Conservation (phyloP, 2,797 vertebrate genomes). For the Poeciliopsis paucimaculata region DNA sequence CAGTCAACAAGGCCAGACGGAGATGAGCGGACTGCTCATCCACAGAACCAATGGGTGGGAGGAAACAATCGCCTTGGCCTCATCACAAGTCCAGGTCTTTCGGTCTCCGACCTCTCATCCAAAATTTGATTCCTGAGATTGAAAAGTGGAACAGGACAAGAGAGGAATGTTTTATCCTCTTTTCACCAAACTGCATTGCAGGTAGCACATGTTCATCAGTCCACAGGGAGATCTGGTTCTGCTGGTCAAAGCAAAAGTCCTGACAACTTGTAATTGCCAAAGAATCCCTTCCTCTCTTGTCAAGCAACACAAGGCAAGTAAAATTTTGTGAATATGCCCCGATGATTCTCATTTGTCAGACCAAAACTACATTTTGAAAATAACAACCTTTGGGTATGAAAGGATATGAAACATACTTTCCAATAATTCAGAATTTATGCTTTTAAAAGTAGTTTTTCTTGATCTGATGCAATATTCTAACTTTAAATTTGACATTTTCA, state of each 20-base stretch:
- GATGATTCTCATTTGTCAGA: too few species aligned
- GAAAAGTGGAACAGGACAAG: conserved; percentile 6
- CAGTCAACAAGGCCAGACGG: conserved; percentile 64
- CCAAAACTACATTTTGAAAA: not conserved
- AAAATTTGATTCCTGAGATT: conserved; percentile 47
- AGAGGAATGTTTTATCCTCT: conserved; percentile 8
- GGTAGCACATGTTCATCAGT: not conserved
- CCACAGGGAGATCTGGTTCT: too few species aligned
- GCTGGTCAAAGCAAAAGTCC: not conserved
- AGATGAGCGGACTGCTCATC: conserved; percentile 64
- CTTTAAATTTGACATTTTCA: not conserved
- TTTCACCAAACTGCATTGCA: conserved; percentile 1
- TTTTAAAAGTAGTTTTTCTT: not conserved
- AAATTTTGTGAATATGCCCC: too few species aligned
- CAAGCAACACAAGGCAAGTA: not conserved
- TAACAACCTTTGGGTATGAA: not conserved
- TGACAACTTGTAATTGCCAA: not conserved
- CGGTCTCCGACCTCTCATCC: conserved; percentile 34
- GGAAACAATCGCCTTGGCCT: conserved; percentile 45
- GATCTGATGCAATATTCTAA: not conserved
- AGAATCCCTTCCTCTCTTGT: not conserved
- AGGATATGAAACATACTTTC: too few species aligned
- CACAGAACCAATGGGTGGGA: conserved; percentile 46
- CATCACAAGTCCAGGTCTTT: conserved; percentile 40
- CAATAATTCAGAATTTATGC: not conserved